Percentiles rank a stretch among this genome's conserved stretches.
Evolutionary conservation across 1,140 invertebrate genomes (phyloP).

Genomic region (Latrodectus geometricus): DNA sequence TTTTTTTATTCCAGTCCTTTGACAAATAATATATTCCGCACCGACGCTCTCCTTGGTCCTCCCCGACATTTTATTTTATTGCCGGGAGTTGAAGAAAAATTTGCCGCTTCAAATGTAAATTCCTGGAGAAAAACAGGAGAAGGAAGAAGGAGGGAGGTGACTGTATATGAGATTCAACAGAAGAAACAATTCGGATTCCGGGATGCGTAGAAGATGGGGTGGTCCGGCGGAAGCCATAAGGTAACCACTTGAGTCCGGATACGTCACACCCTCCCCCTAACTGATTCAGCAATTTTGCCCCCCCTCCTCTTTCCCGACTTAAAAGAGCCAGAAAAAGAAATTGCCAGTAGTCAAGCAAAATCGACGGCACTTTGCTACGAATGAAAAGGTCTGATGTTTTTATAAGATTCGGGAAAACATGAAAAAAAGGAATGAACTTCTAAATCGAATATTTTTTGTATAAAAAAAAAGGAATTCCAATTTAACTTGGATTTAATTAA

Average conservation of each 20-base stretch:
- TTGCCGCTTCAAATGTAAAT: slow-evolving; percentile 13
- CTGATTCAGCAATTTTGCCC: neutral
- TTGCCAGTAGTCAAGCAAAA: too few species aligned
- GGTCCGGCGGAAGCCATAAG: neutral
- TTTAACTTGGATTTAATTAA: too few species aligned
- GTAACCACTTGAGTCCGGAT: neutral
- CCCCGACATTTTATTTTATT: slow-evolving; percentile 14
- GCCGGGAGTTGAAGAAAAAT: neutral
- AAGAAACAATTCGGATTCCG: neutral
- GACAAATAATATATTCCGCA: slow-evolving; percentile 15
- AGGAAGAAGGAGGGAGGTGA: neutral
- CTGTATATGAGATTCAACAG: neutral
- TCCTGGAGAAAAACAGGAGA: slow-evolving; percentile 5
- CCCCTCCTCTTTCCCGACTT: neutral
- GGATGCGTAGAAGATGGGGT: neutral
- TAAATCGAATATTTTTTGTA: too few species aligned
- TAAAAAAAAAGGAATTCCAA: too few species aligned
- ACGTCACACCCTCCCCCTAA: neutral
- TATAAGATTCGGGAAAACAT: too few species aligned
- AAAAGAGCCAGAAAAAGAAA: too few species aligned
- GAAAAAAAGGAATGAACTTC: too few species aligned
- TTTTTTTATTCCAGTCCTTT: neutral
- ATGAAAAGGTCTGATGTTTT: too few species aligned
- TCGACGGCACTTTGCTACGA: too few species aligned
- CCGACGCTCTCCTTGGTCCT: neutral